These are phyloP conservation scores for Pangasius djambal DNA, from an alignment of 2,797 vertebrate species.

Conservation along the genomic window DNA sequence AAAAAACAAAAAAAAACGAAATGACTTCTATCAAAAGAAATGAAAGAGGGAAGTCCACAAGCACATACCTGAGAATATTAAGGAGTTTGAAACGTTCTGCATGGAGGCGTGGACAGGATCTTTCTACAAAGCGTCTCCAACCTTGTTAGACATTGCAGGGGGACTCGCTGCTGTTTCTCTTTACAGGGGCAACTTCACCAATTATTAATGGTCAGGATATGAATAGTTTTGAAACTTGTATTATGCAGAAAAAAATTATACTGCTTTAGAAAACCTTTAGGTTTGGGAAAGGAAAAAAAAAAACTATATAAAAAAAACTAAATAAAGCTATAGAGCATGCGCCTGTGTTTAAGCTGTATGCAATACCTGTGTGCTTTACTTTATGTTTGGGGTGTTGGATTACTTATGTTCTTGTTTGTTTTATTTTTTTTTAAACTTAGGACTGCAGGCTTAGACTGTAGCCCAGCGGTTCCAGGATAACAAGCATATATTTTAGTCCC, in stretches of 20 bases:
- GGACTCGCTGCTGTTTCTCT: background rate
- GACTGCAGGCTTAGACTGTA: background rate
- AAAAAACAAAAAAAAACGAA: background rate
- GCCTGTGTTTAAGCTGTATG: background rate
- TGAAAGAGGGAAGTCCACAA: background rate
- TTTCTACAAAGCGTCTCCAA: background rate
- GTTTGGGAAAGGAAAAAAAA: background rate
- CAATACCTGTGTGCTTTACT: background rate
- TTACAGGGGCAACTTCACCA: background rate
- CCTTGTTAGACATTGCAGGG: background rate
- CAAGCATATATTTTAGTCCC: background rate
- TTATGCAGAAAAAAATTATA: background rate
- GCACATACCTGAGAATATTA: background rate
- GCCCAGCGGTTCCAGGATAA: background rate
- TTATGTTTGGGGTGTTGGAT: background rate
- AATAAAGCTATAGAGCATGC: background rate
- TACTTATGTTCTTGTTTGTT: background rate
- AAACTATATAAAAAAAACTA: background rate
- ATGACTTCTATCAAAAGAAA: background rate
- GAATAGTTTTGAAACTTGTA: background rate
- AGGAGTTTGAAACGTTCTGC: background rate
- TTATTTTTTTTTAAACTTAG: background rate
- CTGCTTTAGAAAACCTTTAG: background rate
- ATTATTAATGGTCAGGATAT: background rate
- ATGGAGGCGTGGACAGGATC: background rate